Base-by-base conservation (phyloP, 2,888 invertebrate genomes). In the Papilio demoleus region DNA sequence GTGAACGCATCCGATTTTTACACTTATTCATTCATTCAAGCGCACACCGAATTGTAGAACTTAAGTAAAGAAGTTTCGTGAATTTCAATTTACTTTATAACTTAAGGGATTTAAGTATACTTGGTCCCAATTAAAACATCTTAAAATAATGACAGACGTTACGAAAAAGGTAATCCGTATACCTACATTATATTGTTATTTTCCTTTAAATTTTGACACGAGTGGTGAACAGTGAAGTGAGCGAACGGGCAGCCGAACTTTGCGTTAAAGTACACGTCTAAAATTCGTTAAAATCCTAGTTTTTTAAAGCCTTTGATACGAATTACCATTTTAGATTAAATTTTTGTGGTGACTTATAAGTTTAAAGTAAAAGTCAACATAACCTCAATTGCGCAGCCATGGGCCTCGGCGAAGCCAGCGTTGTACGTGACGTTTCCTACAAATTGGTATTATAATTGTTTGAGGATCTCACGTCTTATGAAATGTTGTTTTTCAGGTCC, bases 401-500 rank as follows among this genome's bases (percentile, higher is more conserved):
- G 77, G 77, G 76, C 73, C 71, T 62, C 56, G 66, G 61, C 69
- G 70, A 71, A 70, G 70, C 72, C 68, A 67, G 65, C 71, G 65
- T 71, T 60, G 67, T 70, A 68, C 63, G 70, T 72, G 64, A 65
- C 67, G 71, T 69, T 65, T 69, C 50, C 53, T 68, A 64, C 36
- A 59, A 50, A 63, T 59, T 68, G 34, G 42, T 65, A 56, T 27
- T 31, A 31, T 59, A 53, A 56, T 19, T 31, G 47, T 50, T 58
- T 53, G 19, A 61, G 47, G 67, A 50, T 53, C 50, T 50, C 3
- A 38, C 60, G 40, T 36, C 27, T 63, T 31, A 66, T 45, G 31
- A 58, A 70, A 53, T 42, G 22, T 62, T 17, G 14, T 34, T 68
- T 79, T 78, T 68, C 90, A 97, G 97, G 97, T 97, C 77, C 96